Evolutionary conservation across 2,113 vertebrate genomes (phyloP).

Genomic region (Leptobrachium leishanense): DNA sequence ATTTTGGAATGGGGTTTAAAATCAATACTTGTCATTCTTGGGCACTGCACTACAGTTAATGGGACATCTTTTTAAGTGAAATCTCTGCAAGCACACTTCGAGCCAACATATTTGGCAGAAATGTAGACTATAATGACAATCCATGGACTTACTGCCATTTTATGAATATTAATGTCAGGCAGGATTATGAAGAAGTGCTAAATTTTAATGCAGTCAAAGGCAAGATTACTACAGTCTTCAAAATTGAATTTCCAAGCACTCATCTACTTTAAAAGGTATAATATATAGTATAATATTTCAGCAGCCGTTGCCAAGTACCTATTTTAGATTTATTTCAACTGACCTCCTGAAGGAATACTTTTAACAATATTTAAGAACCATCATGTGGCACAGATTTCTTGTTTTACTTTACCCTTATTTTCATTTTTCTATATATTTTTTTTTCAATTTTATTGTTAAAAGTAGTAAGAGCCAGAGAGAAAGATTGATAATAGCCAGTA

Average conservation of each 20-base stretch:
- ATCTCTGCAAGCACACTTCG: conserved; percentile 51
- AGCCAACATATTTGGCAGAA: conserved; percentile 53
- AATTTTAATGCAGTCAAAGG: conserved; percentile 52
- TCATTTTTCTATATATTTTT: too few relatives aligned
- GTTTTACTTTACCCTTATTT: too few relatives aligned
- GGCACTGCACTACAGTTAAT: conserved; percentile 57
- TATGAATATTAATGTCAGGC: conserved; percentile 55
- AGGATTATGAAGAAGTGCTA: conserved; percentile 50
- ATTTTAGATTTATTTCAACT: conserved; percentile 26
- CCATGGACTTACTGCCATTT: conserved; percentile 49
- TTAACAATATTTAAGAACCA: conserved; percentile 11
- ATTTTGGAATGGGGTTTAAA: conserved; percentile 68
- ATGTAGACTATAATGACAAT: conserved; percentile 50
- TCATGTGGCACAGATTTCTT: neutral
- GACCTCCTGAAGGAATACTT: conserved; percentile 1
- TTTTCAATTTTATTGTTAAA: too few relatives aligned
- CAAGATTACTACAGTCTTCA: conserved; percentile 50
- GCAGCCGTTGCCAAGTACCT: conserved; percentile 7
- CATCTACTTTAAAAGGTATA: conserved; percentile 28
- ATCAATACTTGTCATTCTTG: conserved; percentile 71
- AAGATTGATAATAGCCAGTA: too few relatives aligned
- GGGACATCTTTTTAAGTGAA: conserved; percentile 63
- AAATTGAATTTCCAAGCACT: conserved; percentile 37
- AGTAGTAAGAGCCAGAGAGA: too few relatives aligned
- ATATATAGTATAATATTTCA: conserved; percentile 29